phyloP scores from a whole-genome alignment of 2,888 invertebrate genomes.

The Caenorhabditis uteleia region DNA sequence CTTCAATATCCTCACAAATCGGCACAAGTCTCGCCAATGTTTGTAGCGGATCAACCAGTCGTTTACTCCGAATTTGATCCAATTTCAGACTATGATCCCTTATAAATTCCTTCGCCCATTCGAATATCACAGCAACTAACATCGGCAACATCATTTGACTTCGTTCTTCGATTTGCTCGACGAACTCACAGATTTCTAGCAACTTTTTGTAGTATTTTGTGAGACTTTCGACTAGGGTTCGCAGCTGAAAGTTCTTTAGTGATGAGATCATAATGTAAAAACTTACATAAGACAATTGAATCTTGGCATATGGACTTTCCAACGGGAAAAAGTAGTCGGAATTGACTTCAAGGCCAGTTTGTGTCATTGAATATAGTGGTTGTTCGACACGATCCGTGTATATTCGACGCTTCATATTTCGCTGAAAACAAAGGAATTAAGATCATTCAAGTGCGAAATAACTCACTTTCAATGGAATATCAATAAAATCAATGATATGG shows the following conservation, averaged over 20 bases:
- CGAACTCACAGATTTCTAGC: slow-evolving; percentile 18
- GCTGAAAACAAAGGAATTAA: slow-evolving; percentile 8
- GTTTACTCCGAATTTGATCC: slow-evolving; percentile 14
- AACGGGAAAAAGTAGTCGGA: slow-evolving; percentile 22
- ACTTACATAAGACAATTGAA: slow-evolving; percentile 28
- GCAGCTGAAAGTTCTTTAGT: slow-evolving; percentile 13
- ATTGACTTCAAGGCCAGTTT: slow-evolving; percentile 19
- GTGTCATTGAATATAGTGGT: slow-evolving; percentile 19
- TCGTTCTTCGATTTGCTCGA: slow-evolving; percentile 20
- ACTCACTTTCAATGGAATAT: slow-evolving; percentile 19
- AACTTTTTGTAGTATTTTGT: slow-evolving; percentile 18
- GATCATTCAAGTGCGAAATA: background rate
- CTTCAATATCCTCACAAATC: slow-evolving; percentile 20
- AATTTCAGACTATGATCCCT: slow-evolving; percentile 20
- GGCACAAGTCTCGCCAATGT: slow-evolving; percentile 10
- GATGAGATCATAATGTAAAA: background rate
- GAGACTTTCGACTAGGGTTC: slow-evolving; percentile 21
- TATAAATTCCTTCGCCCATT: slow-evolving; percentile 18
- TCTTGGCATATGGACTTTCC: slow-evolving; percentile 14
- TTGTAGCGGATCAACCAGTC: slow-evolving; percentile 25
- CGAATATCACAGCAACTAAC: slow-evolving; percentile 12
- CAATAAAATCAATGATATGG: slow-evolving; percentile 36
- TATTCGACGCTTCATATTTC: slow-evolving; percentile 18
- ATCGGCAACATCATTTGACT: slow-evolving; percentile 22
- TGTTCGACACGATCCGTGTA: slow-evolving; percentile 18